Conservation (phyloP, 2,888 invertebrate species). For the Itoplectis maculator region DNA sequence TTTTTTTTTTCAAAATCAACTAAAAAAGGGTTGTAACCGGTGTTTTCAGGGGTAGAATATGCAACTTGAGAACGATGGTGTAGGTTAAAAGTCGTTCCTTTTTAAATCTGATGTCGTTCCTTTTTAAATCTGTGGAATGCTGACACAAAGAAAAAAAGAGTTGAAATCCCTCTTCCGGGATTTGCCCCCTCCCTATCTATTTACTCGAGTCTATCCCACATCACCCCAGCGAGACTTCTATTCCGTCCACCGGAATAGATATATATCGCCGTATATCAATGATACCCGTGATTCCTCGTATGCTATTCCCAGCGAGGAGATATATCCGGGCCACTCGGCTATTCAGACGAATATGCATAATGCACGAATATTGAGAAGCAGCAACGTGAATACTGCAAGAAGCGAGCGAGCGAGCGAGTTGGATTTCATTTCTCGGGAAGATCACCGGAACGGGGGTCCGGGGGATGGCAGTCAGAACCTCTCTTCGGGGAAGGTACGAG, state of each 20-base stretch:
- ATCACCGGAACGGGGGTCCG: too few species aligned
- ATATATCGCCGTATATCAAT: neutral
- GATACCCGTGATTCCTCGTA: neutral
- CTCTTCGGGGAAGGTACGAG: neutral
- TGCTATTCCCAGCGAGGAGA: neutral
- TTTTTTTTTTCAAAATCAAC: too few species aligned
- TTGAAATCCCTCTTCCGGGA: too few species aligned
- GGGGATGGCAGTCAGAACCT: neutral
- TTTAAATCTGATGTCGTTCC: too few species aligned
- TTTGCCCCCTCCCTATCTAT: neutral
- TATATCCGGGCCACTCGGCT: slow-evolving; percentile 19
- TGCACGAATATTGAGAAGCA: neutral
- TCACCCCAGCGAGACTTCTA: neutral
- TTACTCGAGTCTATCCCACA: neutral
- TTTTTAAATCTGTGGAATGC: too few species aligned
- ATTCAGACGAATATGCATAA: slow-evolving; percentile 18
- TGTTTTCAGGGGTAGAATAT: too few species aligned
- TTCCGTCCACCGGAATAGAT: neutral
- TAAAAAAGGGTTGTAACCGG: too few species aligned
- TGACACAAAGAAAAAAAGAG: too few species aligned
- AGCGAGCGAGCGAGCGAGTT: neutral
- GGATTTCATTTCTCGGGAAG: slow-evolving; percentile 15
- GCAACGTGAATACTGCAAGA: neutral
- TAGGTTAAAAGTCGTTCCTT: too few species aligned
- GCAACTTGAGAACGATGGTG: too few species aligned